phyloP scores from a whole-genome alignment of 1,140 invertebrate species.

The Lerema accius region DNA sequence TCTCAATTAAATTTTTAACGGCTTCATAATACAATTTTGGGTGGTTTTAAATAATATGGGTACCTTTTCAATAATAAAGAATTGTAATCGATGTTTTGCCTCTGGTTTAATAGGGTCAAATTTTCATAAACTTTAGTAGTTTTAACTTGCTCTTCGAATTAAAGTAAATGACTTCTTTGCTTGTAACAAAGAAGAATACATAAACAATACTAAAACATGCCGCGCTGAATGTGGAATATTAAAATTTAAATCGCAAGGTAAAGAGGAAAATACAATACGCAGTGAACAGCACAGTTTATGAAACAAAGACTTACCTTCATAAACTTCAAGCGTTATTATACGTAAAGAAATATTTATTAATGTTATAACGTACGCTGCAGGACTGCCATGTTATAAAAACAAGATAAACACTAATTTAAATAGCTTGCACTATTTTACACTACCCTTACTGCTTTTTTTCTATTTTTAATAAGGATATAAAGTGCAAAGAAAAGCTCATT shows the following conservation, averaged over 20 bases:
- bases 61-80: too few relatives aligned
- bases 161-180: too few relatives aligned
- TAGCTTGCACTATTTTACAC: neutral
- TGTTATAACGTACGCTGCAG: neutral
- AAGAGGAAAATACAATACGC: constrained; percentile 1
- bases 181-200: too few relatives aligned
- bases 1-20: too few relatives aligned
- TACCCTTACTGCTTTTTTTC: neutral
- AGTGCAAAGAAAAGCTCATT: neutral
- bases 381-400: neutral
- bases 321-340: constrained; percentile 1
- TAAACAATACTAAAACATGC: constrained; percentile 13
- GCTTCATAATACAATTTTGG: too few relatives aligned
- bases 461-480: constrained; percentile 4
- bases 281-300: constrained; percentile 12
- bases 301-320: constrained; percentile 19
- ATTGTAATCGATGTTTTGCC: too few relatives aligned
- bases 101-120: too few relatives aligned
- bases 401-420: constrained; percentile 22
- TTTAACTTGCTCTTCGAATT: too few relatives aligned
- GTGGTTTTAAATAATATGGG: too few relatives aligned
- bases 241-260: constrained; percentile 13
- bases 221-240: neutral
- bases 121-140: too few relatives aligned
- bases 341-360: constrained; percentile 14